Evolutionary conservation across 2,113 vertebrate species (phyloP).

Genomic region (Gulo gulo): DNA sequence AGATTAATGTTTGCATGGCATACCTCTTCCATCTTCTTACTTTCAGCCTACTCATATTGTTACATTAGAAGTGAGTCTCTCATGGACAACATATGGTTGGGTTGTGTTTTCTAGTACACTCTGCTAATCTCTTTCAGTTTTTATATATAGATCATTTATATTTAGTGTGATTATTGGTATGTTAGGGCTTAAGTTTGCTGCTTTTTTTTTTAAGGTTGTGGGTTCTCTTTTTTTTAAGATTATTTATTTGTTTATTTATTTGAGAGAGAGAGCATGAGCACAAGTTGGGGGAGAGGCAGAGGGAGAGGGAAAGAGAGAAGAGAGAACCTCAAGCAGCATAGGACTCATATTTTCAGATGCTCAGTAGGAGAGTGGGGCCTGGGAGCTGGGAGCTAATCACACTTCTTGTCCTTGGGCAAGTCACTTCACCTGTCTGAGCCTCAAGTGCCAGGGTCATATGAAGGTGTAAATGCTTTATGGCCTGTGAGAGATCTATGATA

Average conservation of each 20-base stretch:
- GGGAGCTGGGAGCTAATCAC: not conserved
- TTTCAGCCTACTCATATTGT: not conserved
- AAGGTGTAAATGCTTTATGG: not conserved
- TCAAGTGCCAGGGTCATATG: not conserved
- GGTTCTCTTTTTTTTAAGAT: not conserved
- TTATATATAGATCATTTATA: not conserved
- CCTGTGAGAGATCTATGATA: not conserved
- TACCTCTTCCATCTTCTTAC: not conserved
- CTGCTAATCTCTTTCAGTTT: not conserved
- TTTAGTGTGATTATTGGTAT: not conserved
- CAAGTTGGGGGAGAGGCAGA: not conserved
- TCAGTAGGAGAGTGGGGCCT: not conserved
- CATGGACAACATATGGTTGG: not conserved
- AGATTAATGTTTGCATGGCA: not conserved
- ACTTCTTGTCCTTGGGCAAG: conserved; percentile 8
- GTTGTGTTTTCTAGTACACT: not conserved
- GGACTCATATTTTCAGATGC: not conserved
- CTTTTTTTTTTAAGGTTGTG: not conserved
- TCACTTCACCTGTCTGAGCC: not conserved
- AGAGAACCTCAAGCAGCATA: not conserved
- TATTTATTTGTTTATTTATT: not conserved
- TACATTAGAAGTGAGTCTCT: not conserved
- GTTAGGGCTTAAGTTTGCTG: not conserved
- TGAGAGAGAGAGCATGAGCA: not conserved
- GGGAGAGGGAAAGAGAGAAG: not conserved